Evolutionary conservation across 1,140 invertebrate species (phyloP).

Genomic region (Reticulitermes speratus): DNA sequence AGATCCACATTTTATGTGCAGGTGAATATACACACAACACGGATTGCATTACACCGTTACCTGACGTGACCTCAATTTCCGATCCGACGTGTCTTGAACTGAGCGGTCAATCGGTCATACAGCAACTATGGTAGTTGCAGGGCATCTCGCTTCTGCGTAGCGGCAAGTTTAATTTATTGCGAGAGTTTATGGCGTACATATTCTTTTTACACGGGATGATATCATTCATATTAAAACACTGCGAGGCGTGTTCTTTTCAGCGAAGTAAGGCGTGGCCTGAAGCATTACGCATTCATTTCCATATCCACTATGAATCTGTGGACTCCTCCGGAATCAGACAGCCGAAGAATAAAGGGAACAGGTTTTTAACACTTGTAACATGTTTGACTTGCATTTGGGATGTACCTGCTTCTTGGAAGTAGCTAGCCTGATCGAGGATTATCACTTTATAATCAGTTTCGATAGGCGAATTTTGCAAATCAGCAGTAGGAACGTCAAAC

Average conservation of each 20-base stretch:
- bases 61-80: neutral
- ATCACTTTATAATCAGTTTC: too few relatives aligned
- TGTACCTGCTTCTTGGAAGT: too few relatives aligned
- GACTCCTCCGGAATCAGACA: too few relatives aligned
- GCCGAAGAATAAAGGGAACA: too few relatives aligned
- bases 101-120: slow-evolving; percentile 4
- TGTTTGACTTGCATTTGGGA: too few relatives aligned
- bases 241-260: neutral
- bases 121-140: neutral
- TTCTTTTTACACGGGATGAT: neutral
- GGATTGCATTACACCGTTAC: neutral
- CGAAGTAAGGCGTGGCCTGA: neutral
- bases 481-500: too few relatives aligned
- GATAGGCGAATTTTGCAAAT: too few relatives aligned
- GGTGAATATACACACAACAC: neutral
- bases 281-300: neutral
- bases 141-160: neutral
- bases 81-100: neutral
- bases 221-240: neutral
- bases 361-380: too few relatives aligned
- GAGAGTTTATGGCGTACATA: neutral
- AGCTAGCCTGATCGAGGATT: too few relatives aligned
- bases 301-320: neutral
- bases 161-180: neutral
- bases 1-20: neutral